These are phyloP conservation scores for Microhierax caerulescens DNA, from an alignment of 2,797 vertebrate genomes.

Conservation along the genomic window DNA sequence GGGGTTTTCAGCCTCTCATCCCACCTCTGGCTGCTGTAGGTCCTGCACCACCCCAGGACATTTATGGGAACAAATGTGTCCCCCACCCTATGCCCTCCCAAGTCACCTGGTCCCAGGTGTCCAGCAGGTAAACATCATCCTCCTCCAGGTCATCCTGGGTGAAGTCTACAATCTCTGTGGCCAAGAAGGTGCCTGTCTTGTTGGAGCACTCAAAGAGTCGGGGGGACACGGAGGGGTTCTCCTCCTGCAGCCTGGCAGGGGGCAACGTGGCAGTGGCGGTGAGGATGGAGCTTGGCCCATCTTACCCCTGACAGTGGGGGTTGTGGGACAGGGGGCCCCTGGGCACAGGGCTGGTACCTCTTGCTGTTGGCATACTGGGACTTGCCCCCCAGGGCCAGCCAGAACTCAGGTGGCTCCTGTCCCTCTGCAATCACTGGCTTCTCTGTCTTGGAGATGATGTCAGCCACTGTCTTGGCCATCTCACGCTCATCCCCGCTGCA, in stretches of 20 bases:
- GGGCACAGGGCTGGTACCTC: conserved; percentile 69
- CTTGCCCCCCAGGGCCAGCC: conserved; percentile 86
- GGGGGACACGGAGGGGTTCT: conserved; percentile 65
- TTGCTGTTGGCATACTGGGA: conserved; percentile 83
- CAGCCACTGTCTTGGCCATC: conserved; percentile 83
- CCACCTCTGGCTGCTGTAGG: not conserved
- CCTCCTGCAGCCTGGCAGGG: conserved; percentile 79
- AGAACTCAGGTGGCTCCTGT: conserved; percentile 86
- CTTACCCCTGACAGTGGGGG: not conserved
- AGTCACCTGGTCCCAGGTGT: conserved; percentile 86
- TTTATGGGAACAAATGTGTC: not conserved
- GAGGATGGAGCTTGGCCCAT: not conserved
- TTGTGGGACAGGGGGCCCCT: not conserved
- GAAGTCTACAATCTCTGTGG: conserved; percentile 84
- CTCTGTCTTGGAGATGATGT: conserved; percentile 82
- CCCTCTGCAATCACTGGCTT: conserved; percentile 86
- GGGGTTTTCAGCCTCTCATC: not conserved
- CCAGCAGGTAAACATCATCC: conserved; percentile 84
- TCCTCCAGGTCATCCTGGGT: conserved; percentile 86
- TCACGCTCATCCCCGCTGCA: conserved; percentile 88
- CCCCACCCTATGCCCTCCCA: fast-evolving
- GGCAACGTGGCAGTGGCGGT: fast-evolving
- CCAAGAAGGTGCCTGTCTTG: conserved; percentile 82
- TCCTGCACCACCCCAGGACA: fast-evolving
- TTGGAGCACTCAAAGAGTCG: conserved; percentile 89